Evolutionary conservation across 2,888 invertebrate species (phyloP), one percentile per base, ranked within the genome.

Genomic region (Euphydryas editha): DNA sequence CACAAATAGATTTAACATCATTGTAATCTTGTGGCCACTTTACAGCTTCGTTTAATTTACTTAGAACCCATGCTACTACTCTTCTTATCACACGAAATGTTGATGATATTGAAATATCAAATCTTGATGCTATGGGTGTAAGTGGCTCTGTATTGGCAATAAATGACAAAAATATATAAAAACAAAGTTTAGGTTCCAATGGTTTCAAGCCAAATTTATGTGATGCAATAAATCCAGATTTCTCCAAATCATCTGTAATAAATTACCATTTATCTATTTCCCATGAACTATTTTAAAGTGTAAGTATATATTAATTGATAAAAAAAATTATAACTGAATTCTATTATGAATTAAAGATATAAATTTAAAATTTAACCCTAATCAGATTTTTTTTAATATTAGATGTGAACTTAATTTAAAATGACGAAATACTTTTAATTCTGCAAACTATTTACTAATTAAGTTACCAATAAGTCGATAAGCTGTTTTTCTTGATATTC

Each of bases 21-120:
- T 76, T 75, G 66, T 77, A 80, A 42, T 78, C 76, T 70, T 80
- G 78, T 30, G 87, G 87, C 87, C 87, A 87, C 72, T 81, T 86
- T 20, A 87, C 79, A 58, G 78, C 81, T 64, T 81, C 80, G 78
- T 87, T 80, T 57, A 87, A 68, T 77, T 85, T 87, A 24, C 86
- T 85, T 61, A 87, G 71, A 63, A 87, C 77, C 87, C 87, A 87
- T 63, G 86, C 80, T 46, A 86, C 80, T 13, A 87, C 85, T 79
- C 84, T 80, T 44, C 87, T 75, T 65, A 87, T 82, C 4, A 87
- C 87, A 72, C 87, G 73, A 73, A 86, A 87, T 59, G 87, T 84
- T 65, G 87, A 87, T 47, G 87, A 87, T 69, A 86, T 83, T 7
- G 87, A 87, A 62, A 87, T 86, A 73, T 87, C 87, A 78, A 87